Evolutionary conservation across 1,140 invertebrate genomes (phyloP), one percentile per base, ranked within the genome.

Genomic region (Teleogryllus occipitalis): DNA sequence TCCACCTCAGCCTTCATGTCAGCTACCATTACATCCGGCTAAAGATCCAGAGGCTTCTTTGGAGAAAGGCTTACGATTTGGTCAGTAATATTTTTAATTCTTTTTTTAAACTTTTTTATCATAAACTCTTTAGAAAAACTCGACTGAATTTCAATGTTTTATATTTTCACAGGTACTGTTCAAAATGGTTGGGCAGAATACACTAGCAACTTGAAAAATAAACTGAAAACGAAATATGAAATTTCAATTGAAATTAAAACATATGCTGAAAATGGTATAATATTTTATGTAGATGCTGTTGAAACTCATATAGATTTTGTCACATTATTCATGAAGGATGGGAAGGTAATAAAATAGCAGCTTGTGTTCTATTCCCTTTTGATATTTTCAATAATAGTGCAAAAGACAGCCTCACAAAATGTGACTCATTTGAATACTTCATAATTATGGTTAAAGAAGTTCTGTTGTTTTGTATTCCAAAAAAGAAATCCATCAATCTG

Each of bases 211-310:
- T 46, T 48, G 22, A 39, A 46, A 18, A 48, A 89, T 2, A 89
- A 90, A 75, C 88, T 92, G 75, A 89, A 89, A 49, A 90, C 91
- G 46, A 88, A 90, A 12, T 94, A 92, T 83, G 92, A 93, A 76
- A 92, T 98, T 82, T 91, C 91, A 18, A 87, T 98, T 14, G 91
- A 94, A 27, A 92, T 99, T 85, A 93, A 93, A 82, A 98, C 97
- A 0, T 89, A 87, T 54, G 88, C 90, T 76, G 84, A 89, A 0
- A 90, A 96, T 82, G 97, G 98, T 74, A 88, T 98, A 4, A 84
- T 92, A 0, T 94, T 98, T 85, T 98, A 97, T 85, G 91, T 92
- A 0, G 86, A 92, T 0, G 91, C 94, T 80, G 87, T 89, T 73
- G 85, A 86, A 75, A 85, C 87, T 8, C 91, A 93, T 21, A 87